Conservation (phyloP, 2,113 vertebrate species). For the Thomomys bottae region DNA sequence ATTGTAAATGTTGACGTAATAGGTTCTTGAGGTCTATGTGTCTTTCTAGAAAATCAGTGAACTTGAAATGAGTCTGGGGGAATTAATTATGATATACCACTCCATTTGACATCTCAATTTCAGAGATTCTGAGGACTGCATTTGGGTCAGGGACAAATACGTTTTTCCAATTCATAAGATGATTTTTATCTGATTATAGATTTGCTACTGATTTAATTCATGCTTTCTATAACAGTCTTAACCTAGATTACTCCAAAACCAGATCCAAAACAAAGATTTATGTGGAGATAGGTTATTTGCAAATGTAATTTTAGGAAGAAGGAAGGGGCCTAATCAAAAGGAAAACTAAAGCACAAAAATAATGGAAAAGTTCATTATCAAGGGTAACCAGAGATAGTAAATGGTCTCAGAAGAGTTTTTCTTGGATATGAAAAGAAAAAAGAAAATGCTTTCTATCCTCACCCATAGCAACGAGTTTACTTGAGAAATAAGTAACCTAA, state of each 20-base stretch:
- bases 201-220: background rate
- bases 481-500: background rate
- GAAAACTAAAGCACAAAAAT: background rate
- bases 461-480: background rate
- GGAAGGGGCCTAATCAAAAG: background rate
- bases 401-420: background rate
- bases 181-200: background rate
- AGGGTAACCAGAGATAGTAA: background rate
- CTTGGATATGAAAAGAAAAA: background rate
- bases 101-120: background rate
- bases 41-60: background rate
- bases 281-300: background rate
- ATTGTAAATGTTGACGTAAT: background rate
- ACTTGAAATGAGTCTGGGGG: background rate
- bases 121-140: background rate
- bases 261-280: background rate
- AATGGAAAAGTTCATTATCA: background rate
- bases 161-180: background rate
- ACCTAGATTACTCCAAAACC: background rate
- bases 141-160: background rate
- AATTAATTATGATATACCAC: background rate
- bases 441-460: background rate
- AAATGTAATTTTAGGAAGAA: background rate
- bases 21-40: no score
- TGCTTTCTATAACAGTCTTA: background rate